Conservation (phyloP, 2,888 invertebrate genomes). For the Unio delphinus region DNA sequence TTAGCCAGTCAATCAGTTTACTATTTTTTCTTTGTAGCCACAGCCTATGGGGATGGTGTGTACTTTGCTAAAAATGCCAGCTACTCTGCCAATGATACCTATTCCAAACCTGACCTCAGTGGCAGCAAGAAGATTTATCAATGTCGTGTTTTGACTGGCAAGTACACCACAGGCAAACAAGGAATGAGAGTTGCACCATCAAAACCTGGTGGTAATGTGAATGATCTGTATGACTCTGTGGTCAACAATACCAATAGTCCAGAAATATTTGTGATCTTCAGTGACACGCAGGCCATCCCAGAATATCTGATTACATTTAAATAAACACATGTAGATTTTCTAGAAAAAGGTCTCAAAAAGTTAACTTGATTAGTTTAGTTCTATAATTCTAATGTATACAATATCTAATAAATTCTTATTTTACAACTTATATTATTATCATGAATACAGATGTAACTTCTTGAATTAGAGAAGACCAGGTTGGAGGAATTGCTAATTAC, state of each 20-base stretch:
- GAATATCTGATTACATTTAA: conserved; percentile 59
- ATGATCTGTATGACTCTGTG: conserved; percentile 55
- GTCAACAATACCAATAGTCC: conserved; percentile 39
- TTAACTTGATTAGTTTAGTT: too few relatives aligned
- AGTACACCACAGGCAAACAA: conserved; percentile 29
- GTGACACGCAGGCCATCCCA: conserved; percentile 65
- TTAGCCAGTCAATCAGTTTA: too few relatives aligned
- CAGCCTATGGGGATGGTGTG: conserved; percentile 60
- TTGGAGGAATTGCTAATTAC: too few relatives aligned
- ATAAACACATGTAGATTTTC: too few relatives aligned
- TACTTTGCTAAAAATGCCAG: conserved; percentile 59
- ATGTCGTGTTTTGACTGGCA: conserved; percentile 56
- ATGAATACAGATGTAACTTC: too few relatives aligned
- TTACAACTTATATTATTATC: too few relatives aligned
- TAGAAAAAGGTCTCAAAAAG: too few relatives aligned
- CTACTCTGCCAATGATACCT: conserved; percentile 46
- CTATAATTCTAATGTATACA: too few relatives aligned
- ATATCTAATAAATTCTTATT: too few relatives aligned
- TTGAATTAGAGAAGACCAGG: too few relatives aligned
- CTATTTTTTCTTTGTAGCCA: conserved; percentile 32
- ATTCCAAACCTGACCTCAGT: conserved; percentile 36
- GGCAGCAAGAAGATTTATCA: conserved; percentile 49
- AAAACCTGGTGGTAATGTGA: conserved; percentile 15
- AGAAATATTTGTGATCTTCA: conserved; percentile 61
- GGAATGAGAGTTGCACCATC: conserved; percentile 46